phyloP scores from a whole-genome alignment of 2,113 vertebrate species.

The Poeciliopsis prolifica region DNA sequence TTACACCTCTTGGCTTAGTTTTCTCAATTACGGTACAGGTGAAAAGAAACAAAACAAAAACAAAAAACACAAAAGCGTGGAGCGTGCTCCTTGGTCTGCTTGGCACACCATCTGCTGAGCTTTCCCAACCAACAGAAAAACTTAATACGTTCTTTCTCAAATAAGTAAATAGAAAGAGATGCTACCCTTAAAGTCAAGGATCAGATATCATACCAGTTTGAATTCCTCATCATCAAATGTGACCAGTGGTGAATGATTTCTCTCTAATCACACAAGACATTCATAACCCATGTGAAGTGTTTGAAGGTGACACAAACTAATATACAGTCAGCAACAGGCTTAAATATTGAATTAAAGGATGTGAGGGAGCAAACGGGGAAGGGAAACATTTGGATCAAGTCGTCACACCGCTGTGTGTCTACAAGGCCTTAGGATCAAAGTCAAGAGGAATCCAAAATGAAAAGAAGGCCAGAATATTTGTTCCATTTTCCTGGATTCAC shows the following conservation, averaged over 20 bases:
- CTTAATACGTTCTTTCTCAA: constrained; percentile 1
- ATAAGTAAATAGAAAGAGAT: constrained; percentile 12
- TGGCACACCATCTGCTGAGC: constrained; percentile 41
- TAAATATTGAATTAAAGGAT: constrained; percentile 9
- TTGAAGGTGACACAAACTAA: constrained; percentile 17
- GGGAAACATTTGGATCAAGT: constrained; percentile 41
- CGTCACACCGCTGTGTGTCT: constrained; percentile 30
- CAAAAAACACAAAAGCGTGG: constrained; percentile 24
- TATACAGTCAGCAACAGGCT: constrained; percentile 13
- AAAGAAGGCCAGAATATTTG: constrained; percentile 49
- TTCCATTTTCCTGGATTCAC: constrained; percentile 53
- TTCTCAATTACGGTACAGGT: constrained; percentile 42
- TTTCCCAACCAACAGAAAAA: constrained; percentile 21
- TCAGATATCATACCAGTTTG: background rate
- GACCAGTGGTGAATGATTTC: constrained; percentile 11
- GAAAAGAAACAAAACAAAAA: constrained; percentile 24
- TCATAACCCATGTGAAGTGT: constrained; percentile 7
- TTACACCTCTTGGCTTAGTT: constrained; percentile 59
- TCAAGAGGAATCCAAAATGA: constrained; percentile 47
- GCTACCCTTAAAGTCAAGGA: constrained; percentile 11
- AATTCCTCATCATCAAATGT: background rate
- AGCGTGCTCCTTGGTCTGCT: constrained; percentile 24
- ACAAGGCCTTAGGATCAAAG: constrained; percentile 49
- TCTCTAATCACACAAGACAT: constrained; percentile 17
- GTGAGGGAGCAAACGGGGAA: background rate